Evolutionary conservation across 2,888 invertebrate species (phyloP), one percentile per base, ranked within the genome.

Genomic region (Drosophila imparisetae): DNA sequence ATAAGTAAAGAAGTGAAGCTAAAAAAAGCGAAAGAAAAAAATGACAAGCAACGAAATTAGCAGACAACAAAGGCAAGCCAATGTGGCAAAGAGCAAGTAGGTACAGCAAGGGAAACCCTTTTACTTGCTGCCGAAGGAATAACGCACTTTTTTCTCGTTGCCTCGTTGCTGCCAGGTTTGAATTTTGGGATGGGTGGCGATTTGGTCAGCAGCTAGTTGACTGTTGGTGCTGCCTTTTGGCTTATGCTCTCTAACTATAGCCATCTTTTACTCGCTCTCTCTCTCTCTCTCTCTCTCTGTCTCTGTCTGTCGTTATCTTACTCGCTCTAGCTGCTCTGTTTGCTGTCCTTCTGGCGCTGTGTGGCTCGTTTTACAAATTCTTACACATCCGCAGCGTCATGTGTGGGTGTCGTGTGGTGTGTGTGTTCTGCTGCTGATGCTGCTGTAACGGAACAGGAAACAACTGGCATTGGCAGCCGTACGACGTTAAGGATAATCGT

Each of bases 401-500:
- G 50, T 62, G 24, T 53, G 50, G 42, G 42, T 61, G 57, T 48
- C 52, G 62, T 52, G 50, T 74, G 67, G 65, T 69, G 68, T 53
- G 64, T 65, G 70, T 45, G 21, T 8, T 15, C 45, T 32, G 30
- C 15, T 36, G 13, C 21, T 62, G 40, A 38, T 59, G 29, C 53
- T 73, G 85, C 18, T 83, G 75, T 77, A 90, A 75, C 86, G 84
- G 82, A 90, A 87, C 61, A 89, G 87, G 89, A 87, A 89, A 90
- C 90, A 90, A 86, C 84, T 89, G 82, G 78, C 80, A 87, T 86
- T 86, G 89, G 87, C 87, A 89, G 86, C 84, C 77, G 69, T 86
- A 82, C 72, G 83, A 88, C 78, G 84, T 79, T 90, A 88, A 89
- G 90, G 90, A 89, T 87, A 90, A 87, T 90, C 87, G 89, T 89